Evolutionary conservation across 2,113 vertebrate species (phyloP).

Genomic region (Halcyon malimbica): DNA sequence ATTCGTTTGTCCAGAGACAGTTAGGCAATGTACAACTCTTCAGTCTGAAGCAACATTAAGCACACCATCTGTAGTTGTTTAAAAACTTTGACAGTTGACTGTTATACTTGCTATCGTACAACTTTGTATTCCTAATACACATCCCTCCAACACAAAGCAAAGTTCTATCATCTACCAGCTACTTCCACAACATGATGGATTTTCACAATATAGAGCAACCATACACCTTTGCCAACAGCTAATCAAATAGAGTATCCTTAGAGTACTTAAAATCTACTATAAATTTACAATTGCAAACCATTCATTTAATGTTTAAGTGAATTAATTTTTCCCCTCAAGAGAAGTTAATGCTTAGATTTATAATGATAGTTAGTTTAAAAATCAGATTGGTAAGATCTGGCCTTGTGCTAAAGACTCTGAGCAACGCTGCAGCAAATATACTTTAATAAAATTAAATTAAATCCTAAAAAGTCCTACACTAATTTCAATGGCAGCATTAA

Average conservation of each 20-base stretch:
- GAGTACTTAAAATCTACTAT: neutral
- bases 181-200: neutral
- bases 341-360: neutral
- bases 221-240: rapidly evolving
- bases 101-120: neutral
- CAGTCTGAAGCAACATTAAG: neutral
- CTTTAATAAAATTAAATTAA: neutral
- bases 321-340: neutral
- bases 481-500: neutral
- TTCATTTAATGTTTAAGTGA: neutral
- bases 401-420: neutral
- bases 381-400: neutral
- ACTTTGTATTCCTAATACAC: neutral
- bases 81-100: neutral
- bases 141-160: neutral
- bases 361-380: neutral
- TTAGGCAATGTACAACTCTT: neutral
- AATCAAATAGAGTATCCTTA: neutral
- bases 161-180: neutral
- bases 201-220: neutral
- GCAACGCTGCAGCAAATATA: neutral
- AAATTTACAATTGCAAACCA: neutral
- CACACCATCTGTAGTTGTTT: neutral
- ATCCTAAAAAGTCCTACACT: neutral
- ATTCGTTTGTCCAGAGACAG: neutral